These are phyloP conservation scores for Drosophila lacteicornis DNA, from an alignment of 1,140 invertebrate species.

Conservation along the genomic window DNA sequence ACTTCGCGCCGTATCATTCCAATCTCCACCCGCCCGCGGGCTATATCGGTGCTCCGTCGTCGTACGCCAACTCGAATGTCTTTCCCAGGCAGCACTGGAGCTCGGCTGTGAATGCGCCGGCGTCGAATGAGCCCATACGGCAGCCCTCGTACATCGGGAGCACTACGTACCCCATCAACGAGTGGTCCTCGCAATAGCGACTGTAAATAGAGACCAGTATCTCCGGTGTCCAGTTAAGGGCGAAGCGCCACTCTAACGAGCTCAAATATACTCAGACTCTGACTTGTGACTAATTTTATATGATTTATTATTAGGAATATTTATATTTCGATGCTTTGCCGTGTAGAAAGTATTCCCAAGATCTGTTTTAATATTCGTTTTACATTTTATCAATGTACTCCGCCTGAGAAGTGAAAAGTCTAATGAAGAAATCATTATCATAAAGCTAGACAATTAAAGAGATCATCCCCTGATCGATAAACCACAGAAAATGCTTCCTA, in stretches of 20 bases:
- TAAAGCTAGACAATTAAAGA: conserved; percentile 34
- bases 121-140: conserved; percentile 63
- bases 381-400: conserved; percentile 37
- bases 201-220: conserved; percentile 55
- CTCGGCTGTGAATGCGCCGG: conserved; percentile 63
- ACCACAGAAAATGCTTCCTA: conserved; percentile 50
- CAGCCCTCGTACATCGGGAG: conserved; percentile 71
- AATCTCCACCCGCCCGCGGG: conserved; percentile 64
- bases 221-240: conserved; percentile 51
- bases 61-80: conserved; percentile 69
- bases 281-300: conserved; percentile 16
- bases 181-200: conserved; percentile 74
- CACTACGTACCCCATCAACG: conserved; percentile 62
- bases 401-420: conserved; percentile 6
- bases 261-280: conserved; percentile 47
- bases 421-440: conserved; percentile 19
- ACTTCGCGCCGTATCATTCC: conserved; percentile 74
- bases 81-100: conserved; percentile 76
- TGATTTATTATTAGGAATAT: conserved; percentile 16
- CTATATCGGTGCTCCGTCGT: conserved; percentile 60
- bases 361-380: not conserved
- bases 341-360: conserved; percentile 31
- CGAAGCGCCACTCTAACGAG: conserved; percentile 37
- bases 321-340: conserved; percentile 6
- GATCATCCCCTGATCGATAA: conserved; percentile 39